A percentile compares a stretch with the other conserved stretches of the same genome.
phyloP scores from a whole-genome alignment of 2,113 vertebrate genomes.

The Brienomyrus brachyistius region DNA sequence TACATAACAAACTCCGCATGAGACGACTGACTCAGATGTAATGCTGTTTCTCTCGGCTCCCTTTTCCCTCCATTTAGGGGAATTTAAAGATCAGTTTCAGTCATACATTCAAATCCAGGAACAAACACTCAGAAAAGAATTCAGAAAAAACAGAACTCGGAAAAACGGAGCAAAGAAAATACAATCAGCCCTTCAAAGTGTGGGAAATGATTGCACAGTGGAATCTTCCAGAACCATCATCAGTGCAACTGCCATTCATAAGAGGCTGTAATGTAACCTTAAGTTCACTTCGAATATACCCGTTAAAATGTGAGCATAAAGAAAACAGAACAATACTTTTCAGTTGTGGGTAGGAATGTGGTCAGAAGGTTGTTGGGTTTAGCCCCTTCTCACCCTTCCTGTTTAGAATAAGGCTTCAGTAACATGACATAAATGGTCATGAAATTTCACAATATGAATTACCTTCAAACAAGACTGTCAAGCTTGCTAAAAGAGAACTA shows the following conservation, averaged over 20 bases:
- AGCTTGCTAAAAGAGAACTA: neutral
- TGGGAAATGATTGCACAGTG: neutral
- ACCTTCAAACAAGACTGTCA: neutral
- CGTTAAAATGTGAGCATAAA: neutral
- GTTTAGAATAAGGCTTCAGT: neutral
- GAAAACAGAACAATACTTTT: neutral
- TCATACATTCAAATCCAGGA: neutral
- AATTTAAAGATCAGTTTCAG: neutral
- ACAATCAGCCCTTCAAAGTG: neutral
- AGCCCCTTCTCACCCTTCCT: neutral
- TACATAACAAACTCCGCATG: neutral
- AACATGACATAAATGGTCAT: neutral
- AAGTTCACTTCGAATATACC: neutral
- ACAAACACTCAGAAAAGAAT: neutral
- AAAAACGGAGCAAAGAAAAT: neutral
- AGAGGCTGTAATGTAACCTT: neutral
- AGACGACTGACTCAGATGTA: neutral
- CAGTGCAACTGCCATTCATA: neutral
- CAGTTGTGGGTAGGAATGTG: neutral
- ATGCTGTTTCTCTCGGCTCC: neutral
- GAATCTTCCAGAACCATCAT: neutral
- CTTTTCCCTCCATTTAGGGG: neutral
- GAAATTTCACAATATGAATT: neutral
- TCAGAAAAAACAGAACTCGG: neutral
- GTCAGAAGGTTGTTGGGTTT: neutral